Conservation (phyloP, 2,888 invertebrate genomes). For the Stictocephala bisonia region DNA sequence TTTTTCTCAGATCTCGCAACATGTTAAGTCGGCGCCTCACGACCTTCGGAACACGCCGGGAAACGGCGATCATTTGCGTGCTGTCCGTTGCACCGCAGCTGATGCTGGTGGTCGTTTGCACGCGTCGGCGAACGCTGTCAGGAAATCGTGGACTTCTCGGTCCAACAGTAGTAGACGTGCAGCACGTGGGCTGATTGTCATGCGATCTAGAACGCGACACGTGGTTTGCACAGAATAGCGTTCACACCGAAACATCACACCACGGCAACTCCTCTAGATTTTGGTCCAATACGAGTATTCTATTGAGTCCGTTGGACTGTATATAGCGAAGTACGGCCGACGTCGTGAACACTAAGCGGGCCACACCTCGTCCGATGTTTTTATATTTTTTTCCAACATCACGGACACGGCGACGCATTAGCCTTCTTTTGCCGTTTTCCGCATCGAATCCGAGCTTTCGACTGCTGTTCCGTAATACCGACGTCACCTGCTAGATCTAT, state of each 20-base stretch:
- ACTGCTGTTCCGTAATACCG: too few relatives aligned
- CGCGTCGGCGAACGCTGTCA: neutral
- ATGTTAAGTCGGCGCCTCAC: neutral
- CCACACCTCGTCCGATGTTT: neutral
- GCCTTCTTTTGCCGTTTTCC: too few relatives aligned
- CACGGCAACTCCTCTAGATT: neutral
- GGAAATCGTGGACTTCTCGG: neutral
- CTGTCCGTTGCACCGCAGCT: neutral
- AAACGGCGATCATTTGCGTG: neutral
- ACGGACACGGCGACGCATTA: too few relatives aligned
- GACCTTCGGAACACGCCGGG: neutral
- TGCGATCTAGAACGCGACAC: neutral
- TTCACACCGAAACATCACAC: neutral
- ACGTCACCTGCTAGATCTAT: too few relatives aligned
- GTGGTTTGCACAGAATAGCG: neutral
- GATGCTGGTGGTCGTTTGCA: too few relatives aligned
- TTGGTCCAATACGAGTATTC: too few relatives aligned
- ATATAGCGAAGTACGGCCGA: neutral
- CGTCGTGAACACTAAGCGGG: slow-evolving; percentile 6
- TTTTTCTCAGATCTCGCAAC: neutral
- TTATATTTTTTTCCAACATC: too few relatives aligned
- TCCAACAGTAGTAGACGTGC: neutral
- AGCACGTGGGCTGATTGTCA: neutral
- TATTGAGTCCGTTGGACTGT: neutral
- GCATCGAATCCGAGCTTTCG: too few relatives aligned